Percentiles rank a stretch among this genome's conserved stretches.
phyloP scores from a whole-genome alignment of 2,113 vertebrate genomes.

The Dinomys branickii region DNA sequence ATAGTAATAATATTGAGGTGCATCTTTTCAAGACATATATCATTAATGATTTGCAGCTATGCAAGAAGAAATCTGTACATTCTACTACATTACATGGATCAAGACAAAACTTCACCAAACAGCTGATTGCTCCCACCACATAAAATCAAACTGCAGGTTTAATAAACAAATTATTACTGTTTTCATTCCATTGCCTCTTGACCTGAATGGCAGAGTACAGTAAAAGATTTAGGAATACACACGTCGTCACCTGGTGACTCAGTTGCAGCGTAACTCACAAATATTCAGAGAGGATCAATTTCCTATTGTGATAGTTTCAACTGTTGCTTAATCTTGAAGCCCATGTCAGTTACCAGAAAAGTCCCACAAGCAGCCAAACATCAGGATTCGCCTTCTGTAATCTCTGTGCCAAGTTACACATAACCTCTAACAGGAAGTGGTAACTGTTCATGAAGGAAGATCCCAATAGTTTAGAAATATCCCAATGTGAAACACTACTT shows the following conservation, averaged over 20 bases:
- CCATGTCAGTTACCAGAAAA: constrained; percentile 21
- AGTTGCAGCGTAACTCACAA: not conserved
- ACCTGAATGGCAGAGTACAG: not conserved
- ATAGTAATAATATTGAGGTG: not conserved
- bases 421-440: not conserved
- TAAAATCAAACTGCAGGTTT: constrained; percentile 61
- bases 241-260: not conserved
- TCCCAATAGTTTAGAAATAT: not conserved
- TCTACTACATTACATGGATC: not conserved
- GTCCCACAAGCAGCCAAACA: not conserved
- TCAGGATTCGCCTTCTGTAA: not conserved
- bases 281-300: not conserved
- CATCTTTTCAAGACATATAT: constrained; percentile 52
- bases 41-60: constrained; percentile 43
- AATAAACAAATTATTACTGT: constrained; percentile 46
- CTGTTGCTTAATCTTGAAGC: constrained; percentile 54
- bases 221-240: not conserved
- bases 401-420: not conserved
- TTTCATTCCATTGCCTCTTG: constrained; percentile 28
- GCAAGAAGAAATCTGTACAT: not conserved
- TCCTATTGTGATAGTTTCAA: constrained; percentile 66
- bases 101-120: constrained; percentile 74
- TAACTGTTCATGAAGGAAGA: not conserved
- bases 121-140: constrained; percentile 35
- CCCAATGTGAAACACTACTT: not conserved